Conservation (phyloP, 2,113 vertebrate species). For the Cacatua alba region DNA sequence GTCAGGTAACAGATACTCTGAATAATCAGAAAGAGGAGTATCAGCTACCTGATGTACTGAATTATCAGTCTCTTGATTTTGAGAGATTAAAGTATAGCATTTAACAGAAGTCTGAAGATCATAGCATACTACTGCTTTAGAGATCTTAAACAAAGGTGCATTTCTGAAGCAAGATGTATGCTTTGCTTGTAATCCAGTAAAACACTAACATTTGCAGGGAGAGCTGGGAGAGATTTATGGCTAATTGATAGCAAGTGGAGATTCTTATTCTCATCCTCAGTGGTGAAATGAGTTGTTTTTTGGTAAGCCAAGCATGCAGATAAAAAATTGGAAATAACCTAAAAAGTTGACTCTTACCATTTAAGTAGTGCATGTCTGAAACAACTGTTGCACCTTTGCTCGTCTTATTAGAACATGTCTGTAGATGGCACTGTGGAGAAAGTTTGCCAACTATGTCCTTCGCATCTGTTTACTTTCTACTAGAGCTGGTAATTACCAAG, state of each 20-base stretch:
- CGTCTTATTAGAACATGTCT: not conserved
- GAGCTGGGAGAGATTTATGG: not conserved
- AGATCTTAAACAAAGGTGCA: not conserved
- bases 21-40: slow-evolving; percentile 55
- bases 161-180: not conserved
- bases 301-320: not conserved
- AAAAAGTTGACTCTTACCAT: not conserved
- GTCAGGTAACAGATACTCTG: slow-evolving; percentile 61
- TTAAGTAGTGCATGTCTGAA: not conserved
- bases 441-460: not conserved
- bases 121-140: not conserved
- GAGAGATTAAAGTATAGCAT: slow-evolving; percentile 17
- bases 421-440: not conserved
- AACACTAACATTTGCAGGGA: not conserved
- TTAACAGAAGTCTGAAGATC: not conserved
- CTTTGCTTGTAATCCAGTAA: fast-evolving
- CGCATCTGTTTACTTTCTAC: not conserved
- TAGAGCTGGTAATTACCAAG: not conserved
- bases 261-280: not conserved
- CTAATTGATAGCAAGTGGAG: not conserved
- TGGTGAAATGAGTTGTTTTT: not conserved
- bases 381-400: not conserved
- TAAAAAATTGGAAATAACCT: not conserved
- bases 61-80: slow-evolving; percentile 45
- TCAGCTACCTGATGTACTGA: slow-evolving; percentile 30